These are phyloP conservation scores for Cerastis leucographa DNA, from an alignment of 2,888 invertebrate genomes.

Conservation along the genomic window DNA sequence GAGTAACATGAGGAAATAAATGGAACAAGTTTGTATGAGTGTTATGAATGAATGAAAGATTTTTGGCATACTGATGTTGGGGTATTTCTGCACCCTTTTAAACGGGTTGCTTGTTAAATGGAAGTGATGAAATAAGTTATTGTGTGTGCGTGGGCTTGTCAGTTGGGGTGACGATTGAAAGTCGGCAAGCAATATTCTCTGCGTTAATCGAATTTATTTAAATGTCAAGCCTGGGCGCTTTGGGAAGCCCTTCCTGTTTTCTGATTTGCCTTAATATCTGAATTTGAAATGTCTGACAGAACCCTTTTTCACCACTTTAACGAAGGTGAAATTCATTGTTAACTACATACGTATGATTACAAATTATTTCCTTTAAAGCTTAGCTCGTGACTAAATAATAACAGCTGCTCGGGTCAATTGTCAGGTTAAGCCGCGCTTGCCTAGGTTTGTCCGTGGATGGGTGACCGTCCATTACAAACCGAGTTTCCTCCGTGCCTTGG, in stretches of 20 bases:
- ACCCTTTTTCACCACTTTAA: background rate
- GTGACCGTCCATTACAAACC: too few relatives aligned
- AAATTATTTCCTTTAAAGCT: background rate
- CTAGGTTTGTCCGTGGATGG: too few relatives aligned
- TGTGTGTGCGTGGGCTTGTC: slow-evolving; percentile 25
- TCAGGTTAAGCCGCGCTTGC: too few relatives aligned
- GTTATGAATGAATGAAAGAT: slow-evolving; percentile 42
- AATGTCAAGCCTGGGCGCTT: background rate
- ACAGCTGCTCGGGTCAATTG: too few relatives aligned
- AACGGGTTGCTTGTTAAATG: slow-evolving; percentile 33
- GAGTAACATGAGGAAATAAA: slow-evolving; percentile 37
- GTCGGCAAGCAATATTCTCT: slow-evolving; percentile 2
- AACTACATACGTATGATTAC: background rate
- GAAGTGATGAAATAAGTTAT: slow-evolving; percentile 29
- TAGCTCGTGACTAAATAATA: too few relatives aligned
- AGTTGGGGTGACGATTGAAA: background rate
- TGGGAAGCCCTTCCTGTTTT: background rate
- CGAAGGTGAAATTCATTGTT: background rate
- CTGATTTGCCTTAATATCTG: background rate
- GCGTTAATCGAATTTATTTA: slow-evolving; percentile 17
- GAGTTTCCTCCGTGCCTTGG: too few relatives aligned
- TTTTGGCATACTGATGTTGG: slow-evolving; percentile 52
- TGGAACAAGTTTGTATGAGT: slow-evolving; percentile 50
- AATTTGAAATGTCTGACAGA: background rate
- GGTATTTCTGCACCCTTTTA: slow-evolving; percentile 46